A percentile compares a stretch with the other conserved stretches of the same genome.
Evolutionary conservation across 2,113 vertebrate genomes (phyloP).

Genomic region (Sula dactylatra): DNA sequence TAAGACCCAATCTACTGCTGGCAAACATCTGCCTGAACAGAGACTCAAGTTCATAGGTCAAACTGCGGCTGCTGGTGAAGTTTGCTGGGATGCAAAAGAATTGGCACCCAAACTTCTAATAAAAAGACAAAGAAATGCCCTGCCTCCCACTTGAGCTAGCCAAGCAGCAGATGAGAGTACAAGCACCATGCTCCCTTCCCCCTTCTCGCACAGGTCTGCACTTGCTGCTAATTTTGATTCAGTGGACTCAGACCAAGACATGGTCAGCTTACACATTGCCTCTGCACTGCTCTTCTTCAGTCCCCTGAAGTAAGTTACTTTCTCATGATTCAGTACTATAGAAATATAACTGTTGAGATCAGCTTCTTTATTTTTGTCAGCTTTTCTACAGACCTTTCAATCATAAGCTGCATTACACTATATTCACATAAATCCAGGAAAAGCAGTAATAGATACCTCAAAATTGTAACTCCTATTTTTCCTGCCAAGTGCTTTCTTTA

Average conservation of each 20-base stretch:
- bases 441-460: conserved; percentile 43
- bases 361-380: conserved; percentile 58
- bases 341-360: conserved; percentile 61
- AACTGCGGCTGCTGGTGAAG: background rate
- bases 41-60: rapidly evolving
- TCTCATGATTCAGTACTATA: conserved; percentile 53
- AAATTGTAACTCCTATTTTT: conserved; percentile 7
- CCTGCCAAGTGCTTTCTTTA: background rate
- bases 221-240: conserved; percentile 56
- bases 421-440: conserved; percentile 12
- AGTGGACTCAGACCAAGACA: conserved; percentile 22
- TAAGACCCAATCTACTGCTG: background rate
- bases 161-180: background rate
- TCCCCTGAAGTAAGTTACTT: conserved; percentile 41
- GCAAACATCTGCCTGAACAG: background rate
- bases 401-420: conserved; percentile 16
- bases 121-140: background rate
- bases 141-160: background rate
- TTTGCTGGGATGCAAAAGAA: background rate
- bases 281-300: background rate
- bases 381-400: conserved; percentile 53
- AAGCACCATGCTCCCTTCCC: background rate
- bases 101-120: background rate
- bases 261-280: conserved; percentile 32
- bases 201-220: background rate